phyloP scores from a whole-genome alignment of 2,888 invertebrate genomes.

The Onthophagus sagittarius region DNA sequence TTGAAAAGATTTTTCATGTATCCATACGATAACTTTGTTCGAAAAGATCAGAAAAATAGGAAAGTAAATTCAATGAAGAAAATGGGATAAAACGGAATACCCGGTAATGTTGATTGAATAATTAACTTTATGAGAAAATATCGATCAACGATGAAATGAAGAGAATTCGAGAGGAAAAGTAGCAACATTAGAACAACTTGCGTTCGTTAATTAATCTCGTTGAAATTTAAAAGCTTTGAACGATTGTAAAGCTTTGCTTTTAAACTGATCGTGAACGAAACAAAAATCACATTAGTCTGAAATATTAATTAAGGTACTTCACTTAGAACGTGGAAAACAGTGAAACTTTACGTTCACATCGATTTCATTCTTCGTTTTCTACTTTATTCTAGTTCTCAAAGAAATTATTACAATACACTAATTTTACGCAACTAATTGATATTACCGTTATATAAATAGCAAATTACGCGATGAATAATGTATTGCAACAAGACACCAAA shows the following conservation, averaged over 20 bases:
- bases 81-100: not conserved
- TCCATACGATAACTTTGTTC: too few species aligned
- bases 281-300: not conserved
- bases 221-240: not conserved
- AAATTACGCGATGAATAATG: not conserved
- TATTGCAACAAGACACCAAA: not conserved
- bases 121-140: not conserved
- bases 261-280: not conserved
- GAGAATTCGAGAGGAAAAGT: not conserved
- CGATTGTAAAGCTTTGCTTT: not conserved
- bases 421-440: too few species aligned
- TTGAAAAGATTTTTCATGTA: too few species aligned
- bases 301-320: not conserved
- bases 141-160: not conserved
- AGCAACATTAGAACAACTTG: not conserved
- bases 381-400: not conserved
- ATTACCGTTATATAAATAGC: too few species aligned
- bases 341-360: not conserved
- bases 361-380: not conserved
- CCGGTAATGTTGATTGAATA: not conserved
- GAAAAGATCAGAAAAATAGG: too few species aligned
- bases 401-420: not conserved
- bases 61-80: not conserved
- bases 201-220: not conserved
- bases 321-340: not conserved